Conservation (phyloP, 2,113 vertebrate species). For the Formicarius rufipectus region DNA sequence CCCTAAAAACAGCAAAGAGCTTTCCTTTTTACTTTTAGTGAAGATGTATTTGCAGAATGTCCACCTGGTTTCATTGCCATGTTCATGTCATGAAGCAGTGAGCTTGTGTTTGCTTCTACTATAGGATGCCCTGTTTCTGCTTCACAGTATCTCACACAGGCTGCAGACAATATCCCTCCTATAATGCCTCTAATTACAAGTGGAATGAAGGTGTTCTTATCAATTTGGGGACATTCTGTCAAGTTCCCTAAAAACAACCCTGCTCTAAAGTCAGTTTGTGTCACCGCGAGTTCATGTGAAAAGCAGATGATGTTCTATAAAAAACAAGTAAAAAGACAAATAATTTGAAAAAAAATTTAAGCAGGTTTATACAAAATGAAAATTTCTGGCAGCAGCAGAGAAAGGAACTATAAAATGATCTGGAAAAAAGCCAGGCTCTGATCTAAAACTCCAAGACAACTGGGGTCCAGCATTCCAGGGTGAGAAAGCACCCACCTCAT, state of each 20-base stretch:
- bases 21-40: background rate
- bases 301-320: background rate
- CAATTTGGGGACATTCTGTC: background rate
- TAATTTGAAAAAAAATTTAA: background rate
- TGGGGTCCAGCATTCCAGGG: background rate
- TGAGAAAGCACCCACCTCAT: constrained; percentile 81
- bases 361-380: background rate
- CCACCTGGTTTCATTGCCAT: background rate
- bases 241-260: background rate
- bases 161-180: background rate
- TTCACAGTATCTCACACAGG: background rate
- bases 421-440: background rate
- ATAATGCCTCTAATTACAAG: background rate
- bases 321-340: background rate
- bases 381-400: background rate
- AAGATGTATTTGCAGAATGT: background rate
- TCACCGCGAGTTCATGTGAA: background rate
- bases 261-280: background rate
- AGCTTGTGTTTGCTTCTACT: background rate
- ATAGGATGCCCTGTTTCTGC: background rate
- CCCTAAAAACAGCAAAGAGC: background rate
- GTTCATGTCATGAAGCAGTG: background rate
- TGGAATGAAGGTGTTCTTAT: background rate
- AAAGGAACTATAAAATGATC: background rate
- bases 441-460: background rate